phyloP scores from a whole-genome alignment of 2,888 invertebrate species.

The Troilus luridus region DNA sequence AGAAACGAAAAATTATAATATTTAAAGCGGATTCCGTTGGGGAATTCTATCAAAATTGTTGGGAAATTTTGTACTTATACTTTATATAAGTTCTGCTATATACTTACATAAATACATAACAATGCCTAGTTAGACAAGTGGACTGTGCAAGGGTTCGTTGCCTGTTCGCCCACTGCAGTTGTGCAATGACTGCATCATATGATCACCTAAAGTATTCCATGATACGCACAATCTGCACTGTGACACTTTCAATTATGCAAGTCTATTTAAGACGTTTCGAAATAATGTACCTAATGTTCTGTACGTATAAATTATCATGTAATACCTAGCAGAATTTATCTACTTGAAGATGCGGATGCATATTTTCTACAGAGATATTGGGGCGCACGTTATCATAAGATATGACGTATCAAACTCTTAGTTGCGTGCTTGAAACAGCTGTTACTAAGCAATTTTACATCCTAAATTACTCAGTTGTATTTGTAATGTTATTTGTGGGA shows the following conservation, averaged over 20 bases:
- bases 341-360: background rate
- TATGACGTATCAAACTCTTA: background rate
- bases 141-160: background rate
- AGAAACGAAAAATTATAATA: too few relatives aligned
- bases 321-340: background rate
- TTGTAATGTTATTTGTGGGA: background rate
- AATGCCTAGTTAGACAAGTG: background rate
- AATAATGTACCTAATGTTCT: background rate
- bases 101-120: too few relatives aligned
- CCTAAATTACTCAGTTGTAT: background rate
- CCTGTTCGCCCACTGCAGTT: constrained; percentile 10
- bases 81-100: too few relatives aligned
- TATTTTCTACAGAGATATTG: background rate
- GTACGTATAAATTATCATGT: background rate
- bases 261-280: background rate
- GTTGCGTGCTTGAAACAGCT: background rate
- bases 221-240: background rate
- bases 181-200: background rate
- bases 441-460: background rate
- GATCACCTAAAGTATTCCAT: background rate
- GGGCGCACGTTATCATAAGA: background rate
- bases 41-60: too few relatives aligned
- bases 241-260: constrained; percentile 23
- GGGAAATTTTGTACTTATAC: too few relatives aligned
- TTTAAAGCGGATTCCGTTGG: too few relatives aligned